phyloP scores from a whole-genome alignment of 2,113 vertebrate species.

The Micromys minutus region DNA sequence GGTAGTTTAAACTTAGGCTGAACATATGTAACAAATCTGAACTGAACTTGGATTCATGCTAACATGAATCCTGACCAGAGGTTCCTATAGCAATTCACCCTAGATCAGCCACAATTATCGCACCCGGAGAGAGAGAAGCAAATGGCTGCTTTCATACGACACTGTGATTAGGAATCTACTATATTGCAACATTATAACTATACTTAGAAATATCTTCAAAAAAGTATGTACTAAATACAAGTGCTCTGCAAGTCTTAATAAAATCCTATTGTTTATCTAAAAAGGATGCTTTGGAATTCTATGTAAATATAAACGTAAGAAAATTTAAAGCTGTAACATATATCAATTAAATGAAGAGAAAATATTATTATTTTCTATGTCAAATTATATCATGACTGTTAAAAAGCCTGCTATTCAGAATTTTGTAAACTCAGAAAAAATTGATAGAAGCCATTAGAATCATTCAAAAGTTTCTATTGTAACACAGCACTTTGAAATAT shows the following conservation, averaged over 20 bases:
- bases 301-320: constrained; percentile 1
- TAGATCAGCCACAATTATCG: neutral
- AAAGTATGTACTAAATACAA: neutral
- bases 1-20: neutral
- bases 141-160: neutral
- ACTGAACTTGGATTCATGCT: neutral
- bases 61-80: neutral
- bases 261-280: neutral
- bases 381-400: neutral
- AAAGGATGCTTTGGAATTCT: neutral
- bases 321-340: neutral
- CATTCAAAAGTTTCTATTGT: neutral
- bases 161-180: neutral
- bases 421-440: constrained; percentile 36
- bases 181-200: neutral
- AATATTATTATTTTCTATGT: constrained; percentile 14
- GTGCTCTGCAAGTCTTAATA: neutral
- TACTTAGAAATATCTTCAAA: neutral
- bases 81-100: neutral
- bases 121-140: neutral
- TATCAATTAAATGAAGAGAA: constrained; percentile 19
- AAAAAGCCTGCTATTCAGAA: neutral
- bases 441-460: neutral
- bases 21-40: neutral
- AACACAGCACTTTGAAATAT: neutral